These are phyloP conservation scores for Acronicta alni DNA, from an alignment of 2,888 invertebrate species.

Conservation along the genomic window DNA sequence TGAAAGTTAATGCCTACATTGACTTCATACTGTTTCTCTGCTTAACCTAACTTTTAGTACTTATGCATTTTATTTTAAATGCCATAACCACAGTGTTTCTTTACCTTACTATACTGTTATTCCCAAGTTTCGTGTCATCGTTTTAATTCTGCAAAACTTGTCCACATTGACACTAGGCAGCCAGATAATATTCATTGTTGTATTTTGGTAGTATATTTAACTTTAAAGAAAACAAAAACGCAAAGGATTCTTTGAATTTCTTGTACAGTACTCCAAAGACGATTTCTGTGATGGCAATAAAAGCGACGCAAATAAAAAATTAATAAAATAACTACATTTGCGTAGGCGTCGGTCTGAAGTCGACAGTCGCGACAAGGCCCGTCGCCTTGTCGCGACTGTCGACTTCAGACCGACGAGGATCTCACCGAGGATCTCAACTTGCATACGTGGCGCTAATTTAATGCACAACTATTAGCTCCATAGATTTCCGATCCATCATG, in stretches of 20 bases:
- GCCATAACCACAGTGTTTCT: conserved; percentile 44
- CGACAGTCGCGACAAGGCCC: conserved; percentile 42
- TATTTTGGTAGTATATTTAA: conserved; percentile 29
- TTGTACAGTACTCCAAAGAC: conserved; percentile 23
- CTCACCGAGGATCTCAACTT: conserved; percentile 38
- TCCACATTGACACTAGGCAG: conserved; percentile 31
- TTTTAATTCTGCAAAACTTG: conserved; percentile 34
- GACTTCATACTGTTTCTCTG: conserved; percentile 51
- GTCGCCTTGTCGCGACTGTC: no score
- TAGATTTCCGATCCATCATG: conserved; percentile 16
- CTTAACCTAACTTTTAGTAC: conserved; percentile 54
- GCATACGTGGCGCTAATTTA: conserved; percentile 34
- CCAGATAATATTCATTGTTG: conserved; percentile 35
- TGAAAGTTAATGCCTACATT: conserved; percentile 54
- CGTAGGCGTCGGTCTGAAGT: conserved; percentile 69
- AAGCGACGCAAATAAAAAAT: conserved; percentile 84
- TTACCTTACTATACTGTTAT: no score
- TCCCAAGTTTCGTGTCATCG: conserved; percentile 23
- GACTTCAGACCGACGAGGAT: no score
- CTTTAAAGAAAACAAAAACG: conserved; percentile 15
- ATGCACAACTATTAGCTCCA: conserved; percentile 32
- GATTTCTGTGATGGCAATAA: conserved; percentile 59
- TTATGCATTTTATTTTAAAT: conserved; percentile 57
- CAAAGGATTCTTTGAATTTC: conserved; percentile 15
- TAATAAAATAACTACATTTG: conserved; percentile 73